phyloP scores from a whole-genome alignment of 2,113 vertebrate species.

The Edolisoma coerulescens region DNA sequence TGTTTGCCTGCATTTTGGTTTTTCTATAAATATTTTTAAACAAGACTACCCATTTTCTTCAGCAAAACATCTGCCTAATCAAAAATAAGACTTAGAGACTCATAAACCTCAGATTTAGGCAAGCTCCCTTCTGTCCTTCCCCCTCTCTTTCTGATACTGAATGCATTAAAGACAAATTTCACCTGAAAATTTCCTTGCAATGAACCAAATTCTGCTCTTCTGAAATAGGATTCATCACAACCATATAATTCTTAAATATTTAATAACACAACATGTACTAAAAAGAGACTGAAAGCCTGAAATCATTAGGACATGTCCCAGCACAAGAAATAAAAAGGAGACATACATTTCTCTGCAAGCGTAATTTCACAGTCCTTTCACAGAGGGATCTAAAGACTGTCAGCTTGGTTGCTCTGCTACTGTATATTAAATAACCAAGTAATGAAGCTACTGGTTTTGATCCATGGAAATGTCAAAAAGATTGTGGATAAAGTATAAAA shows the following conservation, averaged over 20 bases:
- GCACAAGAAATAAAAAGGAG: neutral
- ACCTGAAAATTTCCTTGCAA: neutral
- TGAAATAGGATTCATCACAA: neutral
- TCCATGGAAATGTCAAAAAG: neutral
- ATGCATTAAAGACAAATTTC: neutral
- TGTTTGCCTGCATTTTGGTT: neutral
- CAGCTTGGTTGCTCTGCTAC: neutral
- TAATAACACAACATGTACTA: conserved; percentile 21
- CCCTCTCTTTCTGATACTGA: neutral
- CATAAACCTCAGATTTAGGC: neutral
- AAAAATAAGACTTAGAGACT: neutral
- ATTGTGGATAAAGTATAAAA: neutral
- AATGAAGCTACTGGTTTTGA: neutral
- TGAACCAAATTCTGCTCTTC: neutral
- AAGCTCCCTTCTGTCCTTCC: neutral
- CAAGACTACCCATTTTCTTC: neutral
- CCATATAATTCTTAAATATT: conserved; percentile 25
- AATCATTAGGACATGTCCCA: conserved; percentile 14
- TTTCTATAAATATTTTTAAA: neutral
- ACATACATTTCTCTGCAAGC: neutral
- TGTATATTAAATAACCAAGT: conserved; percentile 11
- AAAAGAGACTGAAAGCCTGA: neutral
- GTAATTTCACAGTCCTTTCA: conserved; percentile 28
- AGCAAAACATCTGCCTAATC: neutral
- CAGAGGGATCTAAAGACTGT: neutral